A percentile compares a stretch with the other conserved stretches of the same genome.
Evolutionary conservation across 1,140 invertebrate genomes (phyloP).

Genomic region (Pteromalus puparum): DNA sequence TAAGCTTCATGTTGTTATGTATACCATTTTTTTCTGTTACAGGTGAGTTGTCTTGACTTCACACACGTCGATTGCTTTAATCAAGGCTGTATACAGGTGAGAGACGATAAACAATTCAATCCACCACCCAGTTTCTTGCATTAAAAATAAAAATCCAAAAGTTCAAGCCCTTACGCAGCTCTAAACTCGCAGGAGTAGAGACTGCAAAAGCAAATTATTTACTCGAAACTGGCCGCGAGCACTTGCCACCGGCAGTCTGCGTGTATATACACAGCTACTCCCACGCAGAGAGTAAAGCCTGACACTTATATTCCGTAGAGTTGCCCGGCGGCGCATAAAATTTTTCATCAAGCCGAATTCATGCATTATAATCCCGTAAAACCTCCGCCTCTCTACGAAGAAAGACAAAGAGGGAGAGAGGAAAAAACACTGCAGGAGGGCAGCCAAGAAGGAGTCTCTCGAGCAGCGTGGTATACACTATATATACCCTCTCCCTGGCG

Average conservation of each 20-base stretch:
- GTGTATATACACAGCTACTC: background rate
- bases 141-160: background rate
- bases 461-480: background rate
- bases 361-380: slow-evolving; percentile 35
- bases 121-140: background rate
- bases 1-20: background rate
- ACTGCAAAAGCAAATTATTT: slow-evolving; percentile 27
- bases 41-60: background rate
- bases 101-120: slow-evolving; percentile 13
- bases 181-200: background rate
- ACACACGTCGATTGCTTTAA: no score
- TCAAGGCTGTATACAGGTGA: no score
- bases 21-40: background rate
- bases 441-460: background rate
- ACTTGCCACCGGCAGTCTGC: background rate
- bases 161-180: background rate
- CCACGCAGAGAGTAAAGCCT: background rate
- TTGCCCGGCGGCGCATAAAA: slow-evolving; percentile 26
- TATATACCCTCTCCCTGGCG: background rate
- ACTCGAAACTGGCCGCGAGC: background rate
- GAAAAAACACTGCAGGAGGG: background rate
- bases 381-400: background rate
- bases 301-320: slow-evolving; percentile 3
- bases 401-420: background rate
- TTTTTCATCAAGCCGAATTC: slow-evolving; percentile 42